Conservation (phyloP, 92 coral and sea anemone genomes). For the Paragorgia papillata region DNA sequence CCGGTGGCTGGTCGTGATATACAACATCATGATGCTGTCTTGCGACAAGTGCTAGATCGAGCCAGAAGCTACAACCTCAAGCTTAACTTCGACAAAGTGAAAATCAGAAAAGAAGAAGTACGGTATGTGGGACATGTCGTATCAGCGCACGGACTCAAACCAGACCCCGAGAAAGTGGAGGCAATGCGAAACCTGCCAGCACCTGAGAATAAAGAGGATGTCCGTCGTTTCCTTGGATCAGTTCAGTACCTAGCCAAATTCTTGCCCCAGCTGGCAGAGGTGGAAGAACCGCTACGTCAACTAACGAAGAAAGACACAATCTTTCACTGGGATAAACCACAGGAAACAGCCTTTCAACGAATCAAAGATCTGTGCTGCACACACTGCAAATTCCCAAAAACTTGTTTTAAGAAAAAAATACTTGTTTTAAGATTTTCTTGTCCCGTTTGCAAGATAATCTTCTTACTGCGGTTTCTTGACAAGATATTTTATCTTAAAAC, state of each 20-base stretch:
- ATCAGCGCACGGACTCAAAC: constrained; percentile 54
- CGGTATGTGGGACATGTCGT: constrained; percentile 60
- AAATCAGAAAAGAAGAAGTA: constrained; percentile 49
- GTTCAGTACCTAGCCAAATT: constrained; percentile 43
- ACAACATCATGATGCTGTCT: constrained; percentile 51
- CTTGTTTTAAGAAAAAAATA: no score
- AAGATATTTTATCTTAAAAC: no score
- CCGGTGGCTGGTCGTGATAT: constrained; percentile 54
- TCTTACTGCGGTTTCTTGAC: no score
- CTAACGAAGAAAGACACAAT: constrained; percentile 16
- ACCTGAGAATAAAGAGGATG: constrained; percentile 50
- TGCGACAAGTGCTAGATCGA: constrained; percentile 54
- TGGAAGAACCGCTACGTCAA: constrained; percentile 23
- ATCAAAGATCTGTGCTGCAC: constrained; percentile 47
- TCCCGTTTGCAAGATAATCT: no score
- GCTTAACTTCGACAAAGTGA: constrained; percentile 62
- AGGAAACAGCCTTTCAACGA: constrained; percentile 41
- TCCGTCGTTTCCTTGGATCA: constrained; percentile 46
- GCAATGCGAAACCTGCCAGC: constrained; percentile 58
- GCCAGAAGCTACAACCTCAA: constrained; percentile 50
- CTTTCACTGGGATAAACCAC: constrained; percentile 5
- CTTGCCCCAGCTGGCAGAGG: constrained; percentile 15
- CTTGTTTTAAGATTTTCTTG: no score
- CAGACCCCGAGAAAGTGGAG: constrained; percentile 61
- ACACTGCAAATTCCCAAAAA: no score